Conservation (phyloP, 1,140 invertebrate genomes). For the Trichoplusia ni region DNA sequence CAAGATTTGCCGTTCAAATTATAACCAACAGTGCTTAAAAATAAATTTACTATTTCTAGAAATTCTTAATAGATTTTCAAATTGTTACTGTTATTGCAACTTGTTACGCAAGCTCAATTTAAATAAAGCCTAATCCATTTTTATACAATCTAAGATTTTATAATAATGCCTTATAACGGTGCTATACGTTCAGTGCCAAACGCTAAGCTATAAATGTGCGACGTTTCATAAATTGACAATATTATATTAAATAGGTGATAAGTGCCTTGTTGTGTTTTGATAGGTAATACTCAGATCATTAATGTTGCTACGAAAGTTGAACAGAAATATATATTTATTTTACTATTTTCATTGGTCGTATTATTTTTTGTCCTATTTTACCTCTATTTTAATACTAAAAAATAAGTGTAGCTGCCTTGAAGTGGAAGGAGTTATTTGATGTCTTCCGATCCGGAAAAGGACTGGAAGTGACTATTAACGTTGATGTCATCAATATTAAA, state of each 20-base stretch:
- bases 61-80: neutral
- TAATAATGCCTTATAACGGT: slow-evolving; percentile 24
- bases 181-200: slow-evolving; percentile 33
- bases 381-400: too few species aligned
- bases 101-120: slow-evolving; percentile 10
- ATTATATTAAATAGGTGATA: slow-evolving; percentile 42
- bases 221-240: slow-evolving; percentile 20
- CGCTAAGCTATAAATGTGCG: slow-evolving; percentile 1
- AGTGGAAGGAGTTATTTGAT: too few species aligned
- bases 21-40: too few species aligned
- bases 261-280: slow-evolving; percentile 69
- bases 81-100: neutral
- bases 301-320: slow-evolving; percentile 74
- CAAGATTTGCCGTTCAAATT: too few species aligned
- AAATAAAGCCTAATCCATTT: neutral
- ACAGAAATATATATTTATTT: slow-evolving; percentile 79
- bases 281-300: slow-evolving; percentile 70
- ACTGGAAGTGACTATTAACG: too few species aligned
- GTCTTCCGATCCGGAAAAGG: too few species aligned
- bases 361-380: slow-evolving; percentile 50
- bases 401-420: too few species aligned
- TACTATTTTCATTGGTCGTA: slow-evolving; percentile 79
- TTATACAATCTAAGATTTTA: slow-evolving; percentile 25
- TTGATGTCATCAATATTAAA: neutral
- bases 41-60: neutral